Evolutionary conservation across 2,888 invertebrate genomes (phyloP), one percentile per base, ranked within the genome.

Genomic region (Tetanocera ferruginea): DNA sequence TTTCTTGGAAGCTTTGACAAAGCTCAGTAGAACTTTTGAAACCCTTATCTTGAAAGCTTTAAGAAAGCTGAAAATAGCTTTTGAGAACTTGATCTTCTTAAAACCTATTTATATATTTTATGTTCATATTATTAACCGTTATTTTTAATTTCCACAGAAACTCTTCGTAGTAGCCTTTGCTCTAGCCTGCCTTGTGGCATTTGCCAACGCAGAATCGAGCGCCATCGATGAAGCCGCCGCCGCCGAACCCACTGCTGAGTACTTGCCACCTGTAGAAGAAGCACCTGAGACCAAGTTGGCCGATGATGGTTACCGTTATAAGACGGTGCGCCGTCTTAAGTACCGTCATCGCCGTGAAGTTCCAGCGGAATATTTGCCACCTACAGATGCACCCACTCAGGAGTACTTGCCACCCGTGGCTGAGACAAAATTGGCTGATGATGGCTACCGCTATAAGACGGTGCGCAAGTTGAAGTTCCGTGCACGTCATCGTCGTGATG

Each of bases 361-460:
- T 17, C 82, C 86, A 79, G 84, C 85, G 71, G 89, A 88, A 57
- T 88, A 88, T 76, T 77, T 88, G 80, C 87, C 88, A 70, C 88
- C 88, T 67, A 76, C 83, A 19, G 81, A 79, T 31, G 82, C 81
- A 55, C 84, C 87, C 62, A 85, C 76, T 5, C 81, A 81, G 66
- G 88, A 88, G 66, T 88, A 88, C 43, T 80, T 88, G 80, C 86
- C 88, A 4, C 88, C 89, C 5, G 34, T 28, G 17, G 81, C 82
- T 17, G 86, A 85, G 11, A 87, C 87, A 3, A 86, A 85, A 73
- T 82, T 87, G 5, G 87, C 85, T 49, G 86, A 88, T 73, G 87
- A 88, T 79, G 88, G 88, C 52, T 88, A 88, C 77, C 88, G 85
- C 19, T 89, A 89, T 79, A 87, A 88, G 81, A 89, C 88, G n/a